Conservation (phyloP, 1,140 invertebrate species). For the Drosophila serrata region DNA sequence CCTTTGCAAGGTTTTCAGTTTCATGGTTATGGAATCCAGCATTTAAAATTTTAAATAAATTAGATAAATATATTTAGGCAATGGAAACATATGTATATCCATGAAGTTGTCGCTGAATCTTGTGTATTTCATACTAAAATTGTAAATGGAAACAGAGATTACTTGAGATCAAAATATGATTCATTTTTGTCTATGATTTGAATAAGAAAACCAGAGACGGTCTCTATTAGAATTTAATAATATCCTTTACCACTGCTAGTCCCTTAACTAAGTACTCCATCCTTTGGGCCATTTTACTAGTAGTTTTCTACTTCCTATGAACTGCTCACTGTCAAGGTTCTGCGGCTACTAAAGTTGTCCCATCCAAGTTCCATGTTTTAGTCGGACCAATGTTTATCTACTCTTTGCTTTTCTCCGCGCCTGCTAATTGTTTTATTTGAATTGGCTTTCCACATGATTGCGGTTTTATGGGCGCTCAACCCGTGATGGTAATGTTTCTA, state of each 20-base stretch:
- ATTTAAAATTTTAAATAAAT: too few species aligned
- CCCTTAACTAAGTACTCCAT: slow-evolving; percentile 21
- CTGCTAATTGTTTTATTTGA: slow-evolving; percentile 75
- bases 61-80: too few species aligned
- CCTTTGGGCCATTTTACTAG: slow-evolving; percentile 30
- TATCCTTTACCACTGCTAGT: slow-evolving; percentile 37
- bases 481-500: slow-evolving; percentile 12
- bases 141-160: too few species aligned
- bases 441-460: slow-evolving; percentile 73
- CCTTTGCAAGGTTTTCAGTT: too few species aligned
- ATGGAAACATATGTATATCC: too few species aligned
- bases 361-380: slow-evolving; percentile 9
- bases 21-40: too few species aligned
- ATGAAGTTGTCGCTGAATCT: too few species aligned
- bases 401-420: slow-evolving; percentile 43
- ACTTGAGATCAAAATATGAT: too few species aligned
- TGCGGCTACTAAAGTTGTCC: slow-evolving; percentile 49
- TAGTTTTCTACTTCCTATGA: neutral
- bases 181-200: neutral
- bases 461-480: slow-evolving; percentile 50
- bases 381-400: slow-evolving; percentile 51
- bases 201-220: neutral
- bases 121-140: too few species aligned
- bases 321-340: slow-evolving; percentile 70
- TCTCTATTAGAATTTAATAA: neutral